phyloP scores from a whole-genome alignment of 2,888 invertebrate species.

The Minunthozetes semirufus region DNA sequence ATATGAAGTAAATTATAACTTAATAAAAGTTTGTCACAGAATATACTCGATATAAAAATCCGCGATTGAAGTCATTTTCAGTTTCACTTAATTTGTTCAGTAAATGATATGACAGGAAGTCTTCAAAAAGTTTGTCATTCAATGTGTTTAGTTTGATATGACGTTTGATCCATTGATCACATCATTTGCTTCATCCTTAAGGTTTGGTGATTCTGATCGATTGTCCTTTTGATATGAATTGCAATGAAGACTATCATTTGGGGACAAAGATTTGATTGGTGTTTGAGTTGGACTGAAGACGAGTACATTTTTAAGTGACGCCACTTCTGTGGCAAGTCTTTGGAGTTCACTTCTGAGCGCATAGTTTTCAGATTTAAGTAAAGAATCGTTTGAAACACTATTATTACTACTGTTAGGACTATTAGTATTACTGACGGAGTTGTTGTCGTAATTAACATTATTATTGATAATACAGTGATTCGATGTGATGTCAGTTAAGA shows the following conservation, averaged over 20 bases:
- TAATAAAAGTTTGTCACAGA: background rate
- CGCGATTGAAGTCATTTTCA: too few species aligned
- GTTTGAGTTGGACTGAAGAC: slow-evolving; percentile 14
- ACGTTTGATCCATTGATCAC: slow-evolving; percentile 8
- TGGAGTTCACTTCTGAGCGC: slow-evolving; percentile 68
- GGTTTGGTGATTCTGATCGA: slow-evolving; percentile 1
- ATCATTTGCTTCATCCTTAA: background rate
- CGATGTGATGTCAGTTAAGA: slow-evolving; percentile 7
- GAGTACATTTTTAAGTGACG: slow-evolving; percentile 62
- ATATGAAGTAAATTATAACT: background rate
- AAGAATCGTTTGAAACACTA: slow-evolving; percentile 34
- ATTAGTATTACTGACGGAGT: slow-evolving; percentile 4
- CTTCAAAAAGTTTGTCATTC: background rate
- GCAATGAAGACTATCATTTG: background rate
- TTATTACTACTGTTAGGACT: slow-evolving; percentile 3
- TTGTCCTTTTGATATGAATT: background rate
- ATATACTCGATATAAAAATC: too few species aligned
- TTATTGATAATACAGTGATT: slow-evolving; percentile 19
- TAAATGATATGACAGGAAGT: background rate
- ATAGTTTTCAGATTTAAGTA: slow-evolving; percentile 50
- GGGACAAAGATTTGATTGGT: background rate
- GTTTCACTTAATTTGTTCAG: background rate
- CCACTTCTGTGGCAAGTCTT: slow-evolving; percentile 81
- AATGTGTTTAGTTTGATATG: background rate
- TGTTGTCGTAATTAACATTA: slow-evolving; percentile 8